Evolutionary conservation across 2,888 invertebrate species (phyloP), one percentile per base, ranked within the genome.

Genomic region (Lottia gigantea): DNA sequence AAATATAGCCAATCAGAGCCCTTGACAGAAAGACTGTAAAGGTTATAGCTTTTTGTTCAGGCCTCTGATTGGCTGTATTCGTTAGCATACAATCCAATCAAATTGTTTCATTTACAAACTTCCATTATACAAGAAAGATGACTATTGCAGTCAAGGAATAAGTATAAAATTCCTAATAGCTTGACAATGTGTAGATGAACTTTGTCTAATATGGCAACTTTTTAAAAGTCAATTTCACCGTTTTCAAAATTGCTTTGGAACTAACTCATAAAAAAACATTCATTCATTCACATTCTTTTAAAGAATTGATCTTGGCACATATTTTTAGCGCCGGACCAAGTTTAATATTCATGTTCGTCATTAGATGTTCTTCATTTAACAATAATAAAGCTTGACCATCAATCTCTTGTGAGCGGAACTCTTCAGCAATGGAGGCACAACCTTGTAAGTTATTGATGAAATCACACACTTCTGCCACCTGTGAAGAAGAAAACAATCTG

Each of bases 281-380:
- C 75, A 82, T 40, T 70, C 78, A 19, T 6, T 67, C 65, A 11
- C 83, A 83, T 8, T 76, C 80, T 68, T 81, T 81, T 45, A 85
- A 76, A 14, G 83, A 76, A 71, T 86, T 89, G 73, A 97, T 96
- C 88, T 94, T 94, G 62, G 95, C 95, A 80, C 96, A 96, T 72
- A 98, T 96, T 90, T 98, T 98, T 68, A 98, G 91, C 0, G 97
- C 97, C 0, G 97, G 97, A 0, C 97, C 97, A 25, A 98, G 91
- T 87, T 97, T 97, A 93, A 98, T 97, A 72, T 93, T 94, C 91
- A 98, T 95, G 11, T 96, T 95, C 78, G 94, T 94, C 90, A 97
- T 97, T 46, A 98, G 91, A 89, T 98, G 97, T 84, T 97, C 97
- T 78, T 96, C 96, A 84, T 95, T 95, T 67, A 98, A 92, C 68